phyloP scores from a whole-genome alignment of 53 echinoderm and acorn worm genomes.

The Echinarachnius parma region DNA sequence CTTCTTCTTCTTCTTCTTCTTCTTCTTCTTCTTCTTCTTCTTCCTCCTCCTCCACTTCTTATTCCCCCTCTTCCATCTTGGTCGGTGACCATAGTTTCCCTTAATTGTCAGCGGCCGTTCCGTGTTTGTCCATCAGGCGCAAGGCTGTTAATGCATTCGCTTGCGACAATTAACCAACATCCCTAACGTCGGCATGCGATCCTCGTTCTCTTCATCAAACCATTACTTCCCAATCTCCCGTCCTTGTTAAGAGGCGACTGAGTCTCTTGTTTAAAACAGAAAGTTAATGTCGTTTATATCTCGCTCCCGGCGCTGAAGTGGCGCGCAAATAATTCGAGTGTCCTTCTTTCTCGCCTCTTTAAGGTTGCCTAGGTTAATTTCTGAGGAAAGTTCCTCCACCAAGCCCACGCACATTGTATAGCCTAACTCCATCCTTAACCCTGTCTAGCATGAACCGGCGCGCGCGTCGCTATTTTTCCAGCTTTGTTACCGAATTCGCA shows the following conservation, averaged over 20 bases:
- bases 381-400: no score
- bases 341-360: not conserved
- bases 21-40: not conserved
- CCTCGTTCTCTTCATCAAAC: not conserved
- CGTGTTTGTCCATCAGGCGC: constrained; percentile 37
- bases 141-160: constrained; percentile 30
- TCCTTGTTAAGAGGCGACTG: no score
- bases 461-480: constrained; percentile 51
- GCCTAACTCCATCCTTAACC: not conserved
- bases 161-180: constrained; percentile 39
- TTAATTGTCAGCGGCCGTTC: constrained; percentile 31
- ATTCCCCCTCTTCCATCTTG: not conserved
- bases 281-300: not conserved
- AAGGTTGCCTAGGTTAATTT: no score
- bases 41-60: no score
- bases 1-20: not conserved
- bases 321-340: not conserved
- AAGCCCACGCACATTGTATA: no score
- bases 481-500: constrained; percentile 20
- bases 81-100: not conserved
- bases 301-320: not conserved
- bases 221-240: not conserved
- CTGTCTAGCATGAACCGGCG: not conserved
- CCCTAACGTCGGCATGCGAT: no score
- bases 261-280: no score